Evolutionary conservation across 2,888 invertebrate genomes (phyloP), one percentile per base, ranked within the genome.

Genomic region (Liodrosophila aerea): DNA sequence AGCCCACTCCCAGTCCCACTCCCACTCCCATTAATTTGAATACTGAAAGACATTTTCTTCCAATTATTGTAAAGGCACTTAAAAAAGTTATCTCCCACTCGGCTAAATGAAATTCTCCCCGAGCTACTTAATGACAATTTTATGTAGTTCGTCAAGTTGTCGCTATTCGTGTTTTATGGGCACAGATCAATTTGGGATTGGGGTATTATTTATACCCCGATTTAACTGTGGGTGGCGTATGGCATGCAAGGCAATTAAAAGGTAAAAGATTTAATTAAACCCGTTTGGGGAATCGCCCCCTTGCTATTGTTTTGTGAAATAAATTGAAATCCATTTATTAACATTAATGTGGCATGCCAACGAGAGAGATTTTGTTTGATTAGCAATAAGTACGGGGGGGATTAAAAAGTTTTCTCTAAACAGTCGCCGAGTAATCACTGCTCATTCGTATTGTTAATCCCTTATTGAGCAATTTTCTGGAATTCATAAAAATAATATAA

Each of bases 101-200:
- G 43, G 44, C 39, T 43, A 29, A 45, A 70, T 59, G 59, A 31
- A 46, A 37, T 44, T 18, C 34, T 34, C 54, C 43, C 44, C 22
- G 13, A 44, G 61, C 56, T 61, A 43, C 64, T 62, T 83, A 83
- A 83, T 78, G 81, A 72, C 74, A 76, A 76, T 73, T 78, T 71
- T 76, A 80, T 62, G 80, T 78, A 51, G 76, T 63, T 68, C 74
- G 68, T 76, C 81, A 77, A 71, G 69, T 77, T 69, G 67, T 44
- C 72, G 41, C 50, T 52, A 51, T 53, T 52, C 22, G 22, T 44
- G 40, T 72, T 82, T 82, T 69, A 82, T 71, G 64, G 52, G 43
- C 51, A 18, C 22, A 40, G 45, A 49, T 45, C 41, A 61, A 45
- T 50, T 49, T 27, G 11, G 22, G 16, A 37, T 27, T 44, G 52